phyloP scores from a whole-genome alignment of 37 sponge, comb jelly and placozoan species.

The Diacarnus erythraeanus region DNA sequence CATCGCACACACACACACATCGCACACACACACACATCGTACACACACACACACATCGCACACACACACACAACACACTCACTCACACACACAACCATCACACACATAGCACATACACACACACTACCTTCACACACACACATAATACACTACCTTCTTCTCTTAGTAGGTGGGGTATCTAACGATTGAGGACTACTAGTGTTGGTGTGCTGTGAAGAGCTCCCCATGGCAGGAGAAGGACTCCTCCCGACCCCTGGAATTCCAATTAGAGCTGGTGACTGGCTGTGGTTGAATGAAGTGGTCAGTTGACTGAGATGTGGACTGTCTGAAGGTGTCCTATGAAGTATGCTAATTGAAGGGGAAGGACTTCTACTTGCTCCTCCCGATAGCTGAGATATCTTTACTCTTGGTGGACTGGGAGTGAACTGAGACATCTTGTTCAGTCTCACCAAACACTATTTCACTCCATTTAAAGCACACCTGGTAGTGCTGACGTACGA shows the following conservation, averaged over 20 bases:
- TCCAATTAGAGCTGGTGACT: conserved; percentile 9
- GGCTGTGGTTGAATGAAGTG: conserved; percentile 6
- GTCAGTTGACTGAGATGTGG: background rate
- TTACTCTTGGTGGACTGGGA: background rate
- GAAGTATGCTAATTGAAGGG: background rate
- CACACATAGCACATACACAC: too few relatives aligned
- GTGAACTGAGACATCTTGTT: background rate
- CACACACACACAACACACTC: too few relatives aligned
- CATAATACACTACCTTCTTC: too few relatives aligned
- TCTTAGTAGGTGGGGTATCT: conserved; percentile 21
- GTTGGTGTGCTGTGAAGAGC: background rate
- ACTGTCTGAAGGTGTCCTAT: background rate
- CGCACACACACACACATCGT: too few relatives aligned
- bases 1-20: too few relatives aligned
- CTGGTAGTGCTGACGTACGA: background rate
- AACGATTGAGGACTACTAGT: background rate
- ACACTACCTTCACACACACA: too few relatives aligned
- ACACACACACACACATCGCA: too few relatives aligned
- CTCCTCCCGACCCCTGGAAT: background rate
- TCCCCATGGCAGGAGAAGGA: conserved; percentile 19
- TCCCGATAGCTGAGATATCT: background rate
- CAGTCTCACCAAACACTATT: background rate
- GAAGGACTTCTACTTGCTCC: conserved; percentile 13
- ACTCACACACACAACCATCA: too few relatives aligned
- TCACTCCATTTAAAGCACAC: background rate